Evolutionary conservation across 2,888 invertebrate species (phyloP).

Genomic region (Danaus chrysippus): DNA sequence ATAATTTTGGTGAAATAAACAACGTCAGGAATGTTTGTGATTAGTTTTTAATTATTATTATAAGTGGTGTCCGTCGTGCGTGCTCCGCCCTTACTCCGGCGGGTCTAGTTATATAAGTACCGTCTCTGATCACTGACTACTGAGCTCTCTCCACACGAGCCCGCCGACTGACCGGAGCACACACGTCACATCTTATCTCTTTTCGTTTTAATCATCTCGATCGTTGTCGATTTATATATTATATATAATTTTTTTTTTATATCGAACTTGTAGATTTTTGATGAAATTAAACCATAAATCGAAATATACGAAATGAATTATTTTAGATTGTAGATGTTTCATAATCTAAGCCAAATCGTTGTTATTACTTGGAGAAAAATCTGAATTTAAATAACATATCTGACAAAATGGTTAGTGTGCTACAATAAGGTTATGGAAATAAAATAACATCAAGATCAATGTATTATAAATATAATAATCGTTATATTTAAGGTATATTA

Average conservation of each 20-base stretch:
- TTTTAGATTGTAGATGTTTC: constrained; percentile 56
- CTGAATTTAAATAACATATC: constrained; percentile 79
- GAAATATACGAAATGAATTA: constrained; percentile 48
- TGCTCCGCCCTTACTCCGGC: constrained; percentile 34
- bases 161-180: constrained; percentile 29
- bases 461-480: constrained; percentile 76
- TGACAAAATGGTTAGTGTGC: constrained; percentile 79
- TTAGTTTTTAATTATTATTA: constrained; percentile 35
- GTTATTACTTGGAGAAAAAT: constrained; percentile 72
- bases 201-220: constrained; percentile 33
- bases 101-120: too few relatives aligned
- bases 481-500: constrained; percentile 71
- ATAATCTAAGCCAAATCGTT: constrained; percentile 72
- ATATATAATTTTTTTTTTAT: constrained; percentile 36
- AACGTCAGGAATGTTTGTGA: constrained; percentile 52
- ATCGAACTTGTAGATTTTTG: constrained; percentile 44
- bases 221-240: constrained; percentile 33
- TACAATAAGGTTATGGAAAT: constrained; percentile 73
- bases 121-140: too few relatives aligned
- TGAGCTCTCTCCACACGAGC: constrained; percentile 21
- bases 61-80: constrained; percentile 43
- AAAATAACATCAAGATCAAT: constrained; percentile 70
- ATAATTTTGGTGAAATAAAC: constrained; percentile 46
- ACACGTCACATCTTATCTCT: constrained; percentile 33
- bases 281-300: constrained; percentile 49